phyloP scores from a whole-genome alignment of 2,113 vertebrate genomes.

The Oreochromis aureus region DNA sequence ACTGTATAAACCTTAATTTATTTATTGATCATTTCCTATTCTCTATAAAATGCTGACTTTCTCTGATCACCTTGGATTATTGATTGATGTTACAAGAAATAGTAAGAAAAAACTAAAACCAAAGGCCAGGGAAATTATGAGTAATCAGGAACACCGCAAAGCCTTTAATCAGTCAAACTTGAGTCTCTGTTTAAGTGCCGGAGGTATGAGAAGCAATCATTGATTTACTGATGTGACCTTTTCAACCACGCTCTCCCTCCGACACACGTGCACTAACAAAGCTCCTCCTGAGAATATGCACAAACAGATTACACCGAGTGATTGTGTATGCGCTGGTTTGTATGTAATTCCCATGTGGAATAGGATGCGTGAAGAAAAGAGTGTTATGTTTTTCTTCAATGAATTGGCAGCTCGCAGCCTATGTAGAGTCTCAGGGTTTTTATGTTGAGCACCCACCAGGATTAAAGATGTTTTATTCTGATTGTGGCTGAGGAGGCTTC shows the following conservation, averaged over 20 bases:
- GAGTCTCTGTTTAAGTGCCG: not conserved
- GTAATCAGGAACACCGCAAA: slow-evolving; percentile 1
- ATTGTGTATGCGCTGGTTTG: not conserved
- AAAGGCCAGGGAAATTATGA: slow-evolving; percentile 14
- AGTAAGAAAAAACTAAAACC: not conserved
- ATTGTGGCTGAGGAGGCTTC: not conserved
- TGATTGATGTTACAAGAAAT: not conserved
- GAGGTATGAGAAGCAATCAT: slow-evolving; percentile 40
- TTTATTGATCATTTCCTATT: accelerated
- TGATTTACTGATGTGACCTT: slow-evolving; percentile 56
- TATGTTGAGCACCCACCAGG: not conserved
- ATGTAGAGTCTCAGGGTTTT: not conserved
- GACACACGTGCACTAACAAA: not conserved
- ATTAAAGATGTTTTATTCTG: not conserved
- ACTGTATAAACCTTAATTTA: not conserved
- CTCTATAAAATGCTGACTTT: not conserved
- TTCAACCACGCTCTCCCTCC: not conserved
- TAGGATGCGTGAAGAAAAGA: not conserved
- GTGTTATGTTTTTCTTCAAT: not conserved
- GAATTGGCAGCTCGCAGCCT: not conserved
- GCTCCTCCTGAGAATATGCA: slow-evolving; percentile 25
- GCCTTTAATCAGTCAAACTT: slow-evolving; percentile 28
- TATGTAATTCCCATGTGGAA: not conserved
- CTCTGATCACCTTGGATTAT: accelerated
- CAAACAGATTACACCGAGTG: slow-evolving; percentile 5